A percentile compares a stretch with the other conserved stretches of the same genome.
These are phyloP conservation scores for Dendronephthya gigantea DNA, from an alignment of 64 coral and sea anemone species.

Conservation along the genomic window DNA sequence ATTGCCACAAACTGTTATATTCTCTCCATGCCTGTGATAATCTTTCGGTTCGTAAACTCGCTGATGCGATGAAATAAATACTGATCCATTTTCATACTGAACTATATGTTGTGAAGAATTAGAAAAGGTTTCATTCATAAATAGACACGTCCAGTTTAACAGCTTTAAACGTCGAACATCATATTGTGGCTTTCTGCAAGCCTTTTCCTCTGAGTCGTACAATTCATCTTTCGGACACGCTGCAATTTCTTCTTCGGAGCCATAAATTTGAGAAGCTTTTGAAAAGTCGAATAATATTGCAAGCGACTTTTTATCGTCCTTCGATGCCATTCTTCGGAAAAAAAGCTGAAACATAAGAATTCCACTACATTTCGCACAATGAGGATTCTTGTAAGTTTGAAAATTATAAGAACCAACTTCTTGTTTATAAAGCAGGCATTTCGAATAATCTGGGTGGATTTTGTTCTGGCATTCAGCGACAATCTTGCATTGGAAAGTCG, in stretches of 20 bases:
- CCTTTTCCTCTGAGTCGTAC: background rate
- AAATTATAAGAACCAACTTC: background rate
- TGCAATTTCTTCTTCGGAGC: background rate
- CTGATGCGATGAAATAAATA: background rate
- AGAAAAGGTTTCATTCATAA: background rate
- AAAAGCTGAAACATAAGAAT: background rate
- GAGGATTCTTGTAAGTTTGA: background rate
- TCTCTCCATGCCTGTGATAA: background rate
- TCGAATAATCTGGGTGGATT: background rate
- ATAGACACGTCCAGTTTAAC: background rate
- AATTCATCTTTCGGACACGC: background rate
- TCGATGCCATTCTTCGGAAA: background rate
- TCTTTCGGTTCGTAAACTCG: background rate
- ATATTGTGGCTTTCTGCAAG: background rate
- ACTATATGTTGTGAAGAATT: background rate
- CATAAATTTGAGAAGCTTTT: background rate
- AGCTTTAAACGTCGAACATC: background rate
- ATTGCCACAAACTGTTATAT: background rate
- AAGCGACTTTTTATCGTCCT: background rate
- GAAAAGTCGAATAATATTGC: background rate
- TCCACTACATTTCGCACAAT: background rate
- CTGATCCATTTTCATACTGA: background rate
- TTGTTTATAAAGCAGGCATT: background rate
- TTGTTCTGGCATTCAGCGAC: background rate
- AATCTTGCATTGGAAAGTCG: background rate